A percentile compares a stretch with the other conserved stretches of the same genome.
phyloP scores from a whole-genome alignment of 23 tunicate genomes.

The Diplosoma virens region DNA sequence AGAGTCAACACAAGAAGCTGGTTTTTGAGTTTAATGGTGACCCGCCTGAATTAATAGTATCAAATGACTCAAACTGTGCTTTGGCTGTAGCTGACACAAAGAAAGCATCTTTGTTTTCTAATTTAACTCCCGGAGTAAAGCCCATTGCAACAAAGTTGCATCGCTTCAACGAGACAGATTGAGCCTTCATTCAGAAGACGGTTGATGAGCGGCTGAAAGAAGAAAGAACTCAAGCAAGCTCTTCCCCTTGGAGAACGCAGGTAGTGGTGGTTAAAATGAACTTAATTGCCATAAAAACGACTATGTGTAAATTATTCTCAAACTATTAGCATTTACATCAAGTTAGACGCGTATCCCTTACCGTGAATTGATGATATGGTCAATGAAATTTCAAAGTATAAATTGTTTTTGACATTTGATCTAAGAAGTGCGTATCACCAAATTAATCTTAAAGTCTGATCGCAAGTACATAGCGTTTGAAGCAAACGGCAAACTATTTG shows the following conservation, averaged over 20 bases:
- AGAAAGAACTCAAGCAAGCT: background rate
- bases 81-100: too few relatives aligned
- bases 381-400: background rate
- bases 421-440: slow-evolving; percentile 4
- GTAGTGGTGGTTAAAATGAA: background rate
- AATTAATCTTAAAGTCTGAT: background rate
- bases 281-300: background rate
- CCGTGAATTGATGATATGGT: background rate
- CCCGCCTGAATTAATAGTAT: too few relatives aligned
- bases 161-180: too few relatives aligned
- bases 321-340: background rate
- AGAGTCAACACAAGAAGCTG: too few relatives aligned
- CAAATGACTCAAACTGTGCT: too few relatives aligned
- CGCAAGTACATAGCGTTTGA: background rate
- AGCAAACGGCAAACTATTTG: background rate
- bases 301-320: background rate
- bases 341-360: background rate
- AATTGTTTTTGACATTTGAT: background rate
- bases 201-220: too few relatives aligned
- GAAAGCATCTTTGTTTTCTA: too few relatives aligned
- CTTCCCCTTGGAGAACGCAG: background rate
- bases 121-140: too few relatives aligned
- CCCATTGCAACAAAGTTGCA: too few relatives aligned
- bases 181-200: too few relatives aligned
- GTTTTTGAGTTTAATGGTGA: too few relatives aligned